These are phyloP conservation scores for Microcebus jonahi DNA, from an alignment of 2,113 vertebrate species.

Conservation along the genomic window DNA sequence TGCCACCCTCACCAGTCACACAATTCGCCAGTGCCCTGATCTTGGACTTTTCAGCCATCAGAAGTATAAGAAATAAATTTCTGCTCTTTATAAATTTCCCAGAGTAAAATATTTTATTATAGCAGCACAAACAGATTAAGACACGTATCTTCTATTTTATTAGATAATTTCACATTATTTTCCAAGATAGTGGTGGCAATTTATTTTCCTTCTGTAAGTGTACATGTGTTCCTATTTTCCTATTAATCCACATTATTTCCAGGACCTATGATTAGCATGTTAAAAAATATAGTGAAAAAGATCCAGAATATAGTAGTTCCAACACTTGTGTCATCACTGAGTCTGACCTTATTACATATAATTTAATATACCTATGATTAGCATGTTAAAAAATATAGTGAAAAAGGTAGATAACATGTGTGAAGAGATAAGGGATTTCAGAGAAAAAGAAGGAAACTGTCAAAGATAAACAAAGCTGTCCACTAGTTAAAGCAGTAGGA, in stretches of 20 bases:
- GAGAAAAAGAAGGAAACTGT: background rate
- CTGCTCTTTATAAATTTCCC: background rate
- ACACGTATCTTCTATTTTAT: background rate
- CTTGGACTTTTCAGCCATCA: background rate
- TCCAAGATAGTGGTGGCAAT: background rate
- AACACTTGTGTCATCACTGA: too few relatives aligned
- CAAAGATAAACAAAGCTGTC: background rate
- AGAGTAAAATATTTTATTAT: background rate
- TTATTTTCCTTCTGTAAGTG: background rate
- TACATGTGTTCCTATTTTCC: background rate
- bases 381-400: background rate
- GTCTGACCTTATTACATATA: too few relatives aligned
- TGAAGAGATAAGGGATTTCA: background rate
- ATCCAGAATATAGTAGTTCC: too few relatives aligned
- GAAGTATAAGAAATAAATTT: background rate
- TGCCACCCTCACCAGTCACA: background rate
- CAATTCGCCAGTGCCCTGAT: background rate
- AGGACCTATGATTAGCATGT: background rate
- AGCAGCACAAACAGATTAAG: background rate
- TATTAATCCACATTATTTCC: background rate
- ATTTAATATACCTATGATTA: background rate
- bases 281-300: background rate
- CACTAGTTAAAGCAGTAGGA: background rate
- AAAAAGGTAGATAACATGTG: background rate
- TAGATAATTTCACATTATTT: background rate